These are phyloP conservation scores for Tetrax tetrax DNA, from an alignment of 2,113 vertebrate species.

Conservation along the genomic window DNA sequence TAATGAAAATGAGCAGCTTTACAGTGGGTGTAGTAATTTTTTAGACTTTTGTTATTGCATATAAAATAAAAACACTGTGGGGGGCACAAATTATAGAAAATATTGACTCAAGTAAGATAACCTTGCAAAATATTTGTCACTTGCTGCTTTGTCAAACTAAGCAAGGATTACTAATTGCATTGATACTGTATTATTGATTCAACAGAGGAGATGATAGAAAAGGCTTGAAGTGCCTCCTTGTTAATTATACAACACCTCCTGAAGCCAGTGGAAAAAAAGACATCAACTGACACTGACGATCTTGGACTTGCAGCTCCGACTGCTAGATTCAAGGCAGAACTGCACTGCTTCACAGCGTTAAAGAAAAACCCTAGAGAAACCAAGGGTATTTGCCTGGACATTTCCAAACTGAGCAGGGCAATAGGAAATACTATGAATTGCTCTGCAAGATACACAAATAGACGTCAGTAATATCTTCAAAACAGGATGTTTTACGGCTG, in stretches of 20 bases:
- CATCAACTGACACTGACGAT: background rate
- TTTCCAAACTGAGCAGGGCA: background rate
- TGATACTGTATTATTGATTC: background rate
- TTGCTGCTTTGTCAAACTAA: background rate
- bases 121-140: conserved; percentile 35
- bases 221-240: background rate
- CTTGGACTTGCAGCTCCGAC: background rate
- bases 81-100: conserved; percentile 56
- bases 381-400: background rate
- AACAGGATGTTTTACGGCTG: background rate
- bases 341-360: background rate
- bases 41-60: conserved; percentile 41
- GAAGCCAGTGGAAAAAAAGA: conserved; percentile 40
- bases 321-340: background rate
- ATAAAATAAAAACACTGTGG: conserved; percentile 28
- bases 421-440: background rate
- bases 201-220: background rate
- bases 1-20: conserved; percentile 59
- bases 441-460: background rate
- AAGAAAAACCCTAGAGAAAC: background rate
- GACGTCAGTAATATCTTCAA: background rate
- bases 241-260: conserved; percentile 50
- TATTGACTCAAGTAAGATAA: conserved; percentile 50
- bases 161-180: conserved; percentile 5
- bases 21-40: conserved; percentile 18